Evolutionary conservation across 2,888 invertebrate genomes (phyloP).

Genomic region (Trachelus tabidus): DNA sequence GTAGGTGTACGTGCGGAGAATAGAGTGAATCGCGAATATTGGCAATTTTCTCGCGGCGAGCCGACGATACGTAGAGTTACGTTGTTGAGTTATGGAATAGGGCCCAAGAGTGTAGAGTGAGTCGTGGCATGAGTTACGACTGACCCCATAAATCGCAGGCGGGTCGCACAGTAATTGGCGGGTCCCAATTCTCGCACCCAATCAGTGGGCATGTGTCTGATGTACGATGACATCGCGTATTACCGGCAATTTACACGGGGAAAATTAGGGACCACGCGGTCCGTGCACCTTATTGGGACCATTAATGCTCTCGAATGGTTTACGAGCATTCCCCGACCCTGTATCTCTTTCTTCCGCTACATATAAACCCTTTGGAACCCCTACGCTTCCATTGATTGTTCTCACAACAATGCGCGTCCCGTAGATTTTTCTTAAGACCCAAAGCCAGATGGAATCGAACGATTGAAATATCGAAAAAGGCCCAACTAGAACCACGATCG

Average conservation of each 20-base stretch:
- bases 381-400: not conserved
- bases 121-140: constrained; percentile 53
- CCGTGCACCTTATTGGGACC: not conserved
- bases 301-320: constrained; percentile 22
- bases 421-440: not conserved
- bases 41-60: not conserved
- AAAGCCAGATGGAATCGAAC: not conserved
- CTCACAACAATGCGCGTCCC: not conserved
- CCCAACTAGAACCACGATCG: not conserved
- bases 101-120: constrained; percentile 24
- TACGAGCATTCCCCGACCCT: constrained; percentile 1
- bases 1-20: not conserved
- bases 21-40: not conserved
- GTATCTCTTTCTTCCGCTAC: not conserved
- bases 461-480: not conserved
- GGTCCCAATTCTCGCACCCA: constrained; percentile 61
- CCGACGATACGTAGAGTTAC: not conserved
- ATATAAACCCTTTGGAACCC: not conserved
- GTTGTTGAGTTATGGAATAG: constrained; percentile 44
- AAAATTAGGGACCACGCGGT: constrained; percentile 47
- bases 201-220: constrained; percentile 49
- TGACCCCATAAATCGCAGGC: constrained; percentile 59
- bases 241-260: constrained; percentile 55
- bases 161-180: constrained; percentile 59
- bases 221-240: constrained; percentile 59